These are phyloP conservation scores for Tipula lateralis DNA, from an alignment of 2,888 invertebrate species.

Conservation along the genomic window DNA sequence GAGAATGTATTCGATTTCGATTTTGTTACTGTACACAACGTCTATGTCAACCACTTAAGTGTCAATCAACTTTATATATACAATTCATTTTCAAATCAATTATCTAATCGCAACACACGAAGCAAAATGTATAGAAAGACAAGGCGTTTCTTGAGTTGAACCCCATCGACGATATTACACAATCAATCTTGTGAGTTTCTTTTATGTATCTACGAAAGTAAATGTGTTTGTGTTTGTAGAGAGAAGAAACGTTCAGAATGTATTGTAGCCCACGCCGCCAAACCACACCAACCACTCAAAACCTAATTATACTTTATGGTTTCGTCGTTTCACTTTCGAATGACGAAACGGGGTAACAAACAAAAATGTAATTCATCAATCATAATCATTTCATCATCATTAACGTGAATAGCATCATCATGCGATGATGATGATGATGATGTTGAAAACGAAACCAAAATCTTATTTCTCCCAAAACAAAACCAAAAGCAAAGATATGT, in stretches of 20 bases:
- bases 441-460: not conserved
- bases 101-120: not conserved
- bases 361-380: not conserved
- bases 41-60: not conserved
- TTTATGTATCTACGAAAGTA: not conserved
- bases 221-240: not conserved
- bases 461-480: not conserved
- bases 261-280: too few relatives aligned
- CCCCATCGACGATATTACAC: too few relatives aligned
- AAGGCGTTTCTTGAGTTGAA: not conserved
- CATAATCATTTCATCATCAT: not conserved
- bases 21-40: too few relatives aligned
- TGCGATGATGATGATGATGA: not conserved
- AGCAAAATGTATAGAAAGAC: not conserved
- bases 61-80: not conserved
- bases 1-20: too few relatives aligned
- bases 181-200: not conserved
- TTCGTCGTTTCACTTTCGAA: slow-evolving; percentile 24
- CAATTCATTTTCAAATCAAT: not conserved
- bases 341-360: not conserved
- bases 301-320: not conserved
- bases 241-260: not conserved
- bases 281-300: not conserved
- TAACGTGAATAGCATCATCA: not conserved
- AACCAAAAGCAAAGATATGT: not conserved